Evolutionary conservation across 2,888 invertebrate genomes (phyloP).

Genomic region (Eilema depressum): DNA sequence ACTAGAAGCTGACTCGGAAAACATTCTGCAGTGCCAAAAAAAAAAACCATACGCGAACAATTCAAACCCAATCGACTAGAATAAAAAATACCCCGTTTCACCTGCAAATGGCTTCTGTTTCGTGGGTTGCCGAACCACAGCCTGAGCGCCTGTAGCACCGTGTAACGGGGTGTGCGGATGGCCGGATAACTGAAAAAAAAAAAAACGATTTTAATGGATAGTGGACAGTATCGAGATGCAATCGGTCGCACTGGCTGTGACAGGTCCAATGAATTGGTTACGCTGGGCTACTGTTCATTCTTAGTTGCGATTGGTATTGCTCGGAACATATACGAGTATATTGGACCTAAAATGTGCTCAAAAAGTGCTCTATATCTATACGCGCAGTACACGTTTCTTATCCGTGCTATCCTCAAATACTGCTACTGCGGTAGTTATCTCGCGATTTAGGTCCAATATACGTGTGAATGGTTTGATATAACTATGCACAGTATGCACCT

Average conservation of each 20-base stretch:
- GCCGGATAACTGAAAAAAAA: conserved; percentile 84
- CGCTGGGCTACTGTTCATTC: neutral
- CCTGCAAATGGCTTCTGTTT: conserved; percentile 88
- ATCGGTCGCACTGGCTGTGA: conserved; percentile 20
- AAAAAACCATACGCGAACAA: conserved; percentile 2
- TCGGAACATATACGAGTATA: too few species aligned
- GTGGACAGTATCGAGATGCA: conserved; percentile 13
- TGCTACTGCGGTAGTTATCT: too few species aligned
- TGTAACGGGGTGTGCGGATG: conserved; percentile 85
- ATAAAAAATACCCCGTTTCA: conserved; percentile 45
- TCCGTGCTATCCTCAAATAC: too few species aligned
- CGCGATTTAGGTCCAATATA: too few species aligned
- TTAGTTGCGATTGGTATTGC: neutral
- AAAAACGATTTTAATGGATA: conserved; percentile 23
- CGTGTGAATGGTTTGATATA: too few species aligned
- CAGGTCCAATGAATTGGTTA: conserved; percentile 18
- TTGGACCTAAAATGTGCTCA: too few species aligned
- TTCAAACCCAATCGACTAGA: conserved; percentile 18
- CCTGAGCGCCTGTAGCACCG: conserved; percentile 87
- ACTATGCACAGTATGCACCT: too few species aligned
- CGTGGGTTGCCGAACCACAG: conserved; percentile 90
- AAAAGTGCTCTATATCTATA: too few species aligned
- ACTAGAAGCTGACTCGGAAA: neutral
- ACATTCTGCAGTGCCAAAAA: neutral
- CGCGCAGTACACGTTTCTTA: too few species aligned